A percentile compares a stretch with the other conserved stretches of the same genome.
phyloP scores from a whole-genome alignment of 2,888 invertebrate genomes.

The Tolmerus cingulatus region DNA sequence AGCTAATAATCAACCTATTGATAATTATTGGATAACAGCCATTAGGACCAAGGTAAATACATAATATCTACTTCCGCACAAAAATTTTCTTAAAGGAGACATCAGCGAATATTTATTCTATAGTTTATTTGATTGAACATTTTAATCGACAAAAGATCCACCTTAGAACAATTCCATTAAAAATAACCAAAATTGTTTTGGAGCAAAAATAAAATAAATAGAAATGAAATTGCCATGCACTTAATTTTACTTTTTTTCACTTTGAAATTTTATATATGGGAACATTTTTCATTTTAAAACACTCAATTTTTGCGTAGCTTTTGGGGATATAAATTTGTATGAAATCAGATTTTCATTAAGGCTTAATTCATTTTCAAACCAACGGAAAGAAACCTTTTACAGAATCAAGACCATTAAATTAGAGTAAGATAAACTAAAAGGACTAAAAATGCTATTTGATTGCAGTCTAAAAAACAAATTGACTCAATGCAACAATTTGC shows the following conservation, averaged over 20 bases:
- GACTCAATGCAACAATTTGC: not conserved
- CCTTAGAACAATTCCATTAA: not conserved
- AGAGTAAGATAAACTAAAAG: not conserved
- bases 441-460: not conserved
- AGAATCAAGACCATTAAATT: not conserved
- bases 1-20: constrained; percentile 28
- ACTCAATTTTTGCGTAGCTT: not conserved
- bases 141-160: not conserved
- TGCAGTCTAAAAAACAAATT: not conserved
- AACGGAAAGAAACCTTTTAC: not conserved
- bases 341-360: not conserved
- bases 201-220: not conserved
- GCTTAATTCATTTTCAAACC: not conserved
- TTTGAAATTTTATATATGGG: not conserved
- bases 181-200: not conserved
- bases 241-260: not conserved
- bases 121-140: not conserved
- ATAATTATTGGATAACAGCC: constrained; percentile 36
- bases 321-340: not conserved
- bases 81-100: not conserved
- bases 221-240: not conserved
- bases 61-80: constrained; percentile 13
- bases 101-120: not conserved
- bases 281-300: not conserved
- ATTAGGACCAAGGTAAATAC: constrained; percentile 9